Base-by-base conservation (phyloP, 2,888 invertebrate genomes). In the Pardosa pseudoannulata region DNA sequence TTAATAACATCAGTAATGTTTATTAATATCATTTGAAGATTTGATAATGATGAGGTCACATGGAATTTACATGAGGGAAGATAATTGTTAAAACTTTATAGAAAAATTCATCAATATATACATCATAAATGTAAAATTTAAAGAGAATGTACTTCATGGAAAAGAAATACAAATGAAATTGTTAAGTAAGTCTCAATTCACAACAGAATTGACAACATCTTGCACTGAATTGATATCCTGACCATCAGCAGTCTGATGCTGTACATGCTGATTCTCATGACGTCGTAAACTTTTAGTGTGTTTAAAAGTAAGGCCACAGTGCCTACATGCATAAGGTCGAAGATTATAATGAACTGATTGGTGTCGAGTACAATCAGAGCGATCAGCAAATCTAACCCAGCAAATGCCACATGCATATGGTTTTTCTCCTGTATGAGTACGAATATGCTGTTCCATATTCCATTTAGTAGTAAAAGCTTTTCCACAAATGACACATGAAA, bases 381-480 rank as follows among this genome's bases (percentile, higher is more conserved):
- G 64, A 32, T 83, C 82, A 19, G 82, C 70, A 76, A 83, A 83
- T 27, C 76, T 64, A 31, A 72, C 76, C 76, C 76, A 83, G 62
- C 82, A 83, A 50, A 83, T 67, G 27, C 76, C 82, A 76, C 82
- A 83, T 13, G 82, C 82, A 71, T 83, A 83, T 5, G 82, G 82
- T 23, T 83, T 83, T 29, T 83, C 82, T 0, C 82, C 82, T 16
- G 82, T 83, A 50, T 83, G 82, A 5, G 71, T 83, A 32, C 82
- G 71, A 28, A 76, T 36, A 36, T 83, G 82, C 23, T 83, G 82
- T 13, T 83, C 82, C 82, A 83, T 83, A 32, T 83, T 83, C 82
- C 82, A 83, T 29, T 83, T 83, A 11, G 82, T 83, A 32, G 82
- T 83, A 16, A 83, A 83, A 32, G 82, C 82, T 65, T 83, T 83